Evolutionary conservation across 2,797 vertebrate species (phyloP), one percentile per base, ranked within the genome.

Genomic region (Monodelphis domestica): DNA sequence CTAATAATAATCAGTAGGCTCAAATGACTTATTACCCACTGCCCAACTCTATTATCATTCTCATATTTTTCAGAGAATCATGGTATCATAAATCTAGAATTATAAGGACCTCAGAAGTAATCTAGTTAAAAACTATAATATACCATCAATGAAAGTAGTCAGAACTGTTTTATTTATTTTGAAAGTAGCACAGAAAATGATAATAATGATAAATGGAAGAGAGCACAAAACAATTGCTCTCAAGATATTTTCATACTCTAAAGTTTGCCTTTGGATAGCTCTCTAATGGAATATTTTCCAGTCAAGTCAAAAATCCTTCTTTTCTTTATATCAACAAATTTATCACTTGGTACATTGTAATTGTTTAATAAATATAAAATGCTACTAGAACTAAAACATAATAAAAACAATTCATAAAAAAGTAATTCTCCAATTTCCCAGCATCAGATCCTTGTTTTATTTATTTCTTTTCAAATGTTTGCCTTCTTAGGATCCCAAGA

Each of bases 381-480:
- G 70, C 17, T 78, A 38, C 9, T 78, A 10, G 38, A 11, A 84
- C 10, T 24, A 84, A 84, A 50, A 84, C 15, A 4, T 50, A 45
- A 45, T 26, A 10, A 38, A 45, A 84, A 50, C 38, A 84, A 84
- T 84, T 26, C 50, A 45, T 28, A 84, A 30, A 84, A n/a, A 10
- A 50, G 26, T 45, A 78, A 87, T 56, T 21, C 87, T 51, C 91
- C 0, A 89, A 45, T 45, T n/a, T 21, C 57, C 87, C 53, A 90
- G 38, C 30, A 6, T 93, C 92, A 91, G 54, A 52, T 33, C 87
- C 55, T 88, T 53, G 14, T 26, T 91, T 95, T 51, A 91, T 5
- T 90, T 95, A 54, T 29, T 87, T 92, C 52, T 93, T 28, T 26
- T 56, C 59, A 91, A 95, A 53, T 54, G 91, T 92, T 29, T 33